Base-by-base conservation (phyloP, 2,113 vertebrate genomes). In the Eretmochelys imbricata region DNA sequence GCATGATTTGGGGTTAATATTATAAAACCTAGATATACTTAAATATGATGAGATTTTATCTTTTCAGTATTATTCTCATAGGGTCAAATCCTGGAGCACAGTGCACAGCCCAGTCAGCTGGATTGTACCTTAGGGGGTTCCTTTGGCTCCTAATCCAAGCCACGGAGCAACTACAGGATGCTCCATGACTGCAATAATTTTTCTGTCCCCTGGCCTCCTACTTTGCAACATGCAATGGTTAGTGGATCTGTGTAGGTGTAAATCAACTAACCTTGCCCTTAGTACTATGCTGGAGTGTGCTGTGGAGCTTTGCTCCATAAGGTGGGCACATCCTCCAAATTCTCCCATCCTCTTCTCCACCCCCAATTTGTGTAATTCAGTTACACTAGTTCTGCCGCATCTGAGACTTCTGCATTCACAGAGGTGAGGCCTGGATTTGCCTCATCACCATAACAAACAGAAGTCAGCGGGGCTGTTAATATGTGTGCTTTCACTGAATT, bases 391-490 rank as follows among this genome's bases (percentile, higher is more conserved):
- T 93, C 2, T 89, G 69, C 87, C 80, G 22, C 10, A 25, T 48
- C 42, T 78, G 42, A 46, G 25, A n/a, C 2, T 84, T 72, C 38
- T 89, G 46, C 25, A 72, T 72, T 81, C 0, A 0, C 29, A 65
- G 79, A 69, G 10, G 4, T 82, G 84, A 35, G 46, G 76, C 0
- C 0, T 54, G 82, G 89, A 65, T 88, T 90, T 95, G 85, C 91
- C 90, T 92, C 57, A 1, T 83, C 92, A 62, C 79, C 35, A 35
- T 89, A 75, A 88, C 95, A 89, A 82, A 83, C 31, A 84, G 88
- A 55, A 89, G 53, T 65, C 5, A 24, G 27, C 78, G 16, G 90
- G 72, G 59, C 51, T 95, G 85, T 76, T 89, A 91, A 94, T 79
- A 10, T 86, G n/a, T 17, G 0, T 81, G 31, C 85, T 93, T 88